These are phyloP conservation scores for Keiferia lycopersicella DNA, from an alignment of 2,888 invertebrate genomes.

Conservation along the genomic window DNA sequence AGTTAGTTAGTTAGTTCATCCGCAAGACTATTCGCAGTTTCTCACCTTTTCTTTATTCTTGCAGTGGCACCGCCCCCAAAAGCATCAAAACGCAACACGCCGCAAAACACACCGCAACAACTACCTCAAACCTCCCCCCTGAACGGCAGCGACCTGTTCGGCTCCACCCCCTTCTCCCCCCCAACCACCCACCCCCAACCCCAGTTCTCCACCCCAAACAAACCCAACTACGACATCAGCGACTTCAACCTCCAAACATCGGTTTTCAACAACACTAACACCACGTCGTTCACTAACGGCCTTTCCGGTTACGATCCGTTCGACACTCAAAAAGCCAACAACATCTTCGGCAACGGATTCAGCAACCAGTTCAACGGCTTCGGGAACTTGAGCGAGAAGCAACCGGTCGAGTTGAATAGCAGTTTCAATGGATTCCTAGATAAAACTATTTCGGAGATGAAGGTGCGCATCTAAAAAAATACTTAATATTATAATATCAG, in stretches of 20 bases:
- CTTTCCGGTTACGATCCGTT: slow-evolving; percentile 87
- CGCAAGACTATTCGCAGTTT: background rate
- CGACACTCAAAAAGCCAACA: slow-evolving; percentile 86
- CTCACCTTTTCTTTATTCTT: slow-evolving; percentile 34
- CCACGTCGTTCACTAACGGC: slow-evolving; percentile 67
- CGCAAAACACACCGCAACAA: slow-evolving; percentile 41
- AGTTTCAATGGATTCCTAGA: slow-evolving; percentile 90
- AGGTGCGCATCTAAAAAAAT: slow-evolving; percentile 81
- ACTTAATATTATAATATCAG: background rate
- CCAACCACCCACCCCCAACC: slow-evolving; percentile 43
- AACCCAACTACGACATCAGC: slow-evolving; percentile 73
- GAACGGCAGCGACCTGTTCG: slow-evolving; percentile 88
- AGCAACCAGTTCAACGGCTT: slow-evolving; percentile 72
- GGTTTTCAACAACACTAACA: slow-evolving; percentile 60
- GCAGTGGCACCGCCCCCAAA: slow-evolving; percentile 95
- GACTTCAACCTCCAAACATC: slow-evolving; percentile 74
- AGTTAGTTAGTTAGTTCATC: background rate
- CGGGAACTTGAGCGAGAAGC: slow-evolving; percentile 73
- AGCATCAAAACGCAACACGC: slow-evolving; percentile 80
- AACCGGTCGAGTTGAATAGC: slow-evolving; percentile 71
- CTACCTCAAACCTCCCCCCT: slow-evolving; percentile 49
- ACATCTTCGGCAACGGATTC: slow-evolving; percentile 68
- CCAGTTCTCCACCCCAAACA: slow-evolving; percentile 41
- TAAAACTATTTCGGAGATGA: slow-evolving; percentile 92
- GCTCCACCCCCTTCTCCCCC: slow-evolving; percentile 88